Evolutionary conservation across 2,797 vertebrate species (phyloP).

Genomic region (Anas capensis): DNA sequence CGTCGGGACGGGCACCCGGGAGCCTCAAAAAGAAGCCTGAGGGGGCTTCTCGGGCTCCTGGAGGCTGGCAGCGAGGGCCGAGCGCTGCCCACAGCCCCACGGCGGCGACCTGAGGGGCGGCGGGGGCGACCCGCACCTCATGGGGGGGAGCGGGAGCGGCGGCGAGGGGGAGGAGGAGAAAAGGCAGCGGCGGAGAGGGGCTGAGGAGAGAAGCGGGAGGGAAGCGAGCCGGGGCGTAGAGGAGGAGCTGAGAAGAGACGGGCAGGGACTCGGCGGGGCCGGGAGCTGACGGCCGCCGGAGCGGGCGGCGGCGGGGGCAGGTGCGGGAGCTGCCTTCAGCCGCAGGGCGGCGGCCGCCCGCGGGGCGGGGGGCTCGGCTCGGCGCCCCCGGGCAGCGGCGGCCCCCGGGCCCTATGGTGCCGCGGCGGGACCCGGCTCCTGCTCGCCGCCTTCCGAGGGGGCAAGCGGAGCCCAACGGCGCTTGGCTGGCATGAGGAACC

Average conservation of each 20-base stretch:
- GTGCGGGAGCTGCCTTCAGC: not conserved
- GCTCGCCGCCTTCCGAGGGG: not conserved
- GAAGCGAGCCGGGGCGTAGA: not conserved
- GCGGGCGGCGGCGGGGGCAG: not conserved
- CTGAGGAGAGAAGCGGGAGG: not conserved
- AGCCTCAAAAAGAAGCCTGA: rapidly evolving
- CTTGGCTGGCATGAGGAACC: slow-evolving; percentile 46
- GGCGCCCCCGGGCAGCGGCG: not conserved
- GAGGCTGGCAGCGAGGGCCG: not conserved
- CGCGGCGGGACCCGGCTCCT: not conserved
- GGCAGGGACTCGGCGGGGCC: not conserved
- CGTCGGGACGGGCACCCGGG: not conserved
- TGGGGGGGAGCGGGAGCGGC: not conserved
- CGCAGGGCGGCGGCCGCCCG: too few species aligned
- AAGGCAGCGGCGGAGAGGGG: not conserved
- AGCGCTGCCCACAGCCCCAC: rapidly evolving
- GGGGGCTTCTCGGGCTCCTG: not conserved
- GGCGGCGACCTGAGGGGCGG: not conserved
- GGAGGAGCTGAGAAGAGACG: slow-evolving; percentile 38
- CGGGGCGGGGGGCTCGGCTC: not conserved
- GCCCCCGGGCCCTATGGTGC: slow-evolving; percentile 36
- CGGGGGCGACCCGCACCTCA: not conserved
- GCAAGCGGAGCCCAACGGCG: not conserved
- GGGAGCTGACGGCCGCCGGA: not conserved
- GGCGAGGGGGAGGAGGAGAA: slow-evolving; percentile 8